Percentiles rank a stretch among this genome's conserved stretches.
Conservation (phyloP, 2,888 invertebrate genomes). For the Lumbricus terrestris region DNA sequence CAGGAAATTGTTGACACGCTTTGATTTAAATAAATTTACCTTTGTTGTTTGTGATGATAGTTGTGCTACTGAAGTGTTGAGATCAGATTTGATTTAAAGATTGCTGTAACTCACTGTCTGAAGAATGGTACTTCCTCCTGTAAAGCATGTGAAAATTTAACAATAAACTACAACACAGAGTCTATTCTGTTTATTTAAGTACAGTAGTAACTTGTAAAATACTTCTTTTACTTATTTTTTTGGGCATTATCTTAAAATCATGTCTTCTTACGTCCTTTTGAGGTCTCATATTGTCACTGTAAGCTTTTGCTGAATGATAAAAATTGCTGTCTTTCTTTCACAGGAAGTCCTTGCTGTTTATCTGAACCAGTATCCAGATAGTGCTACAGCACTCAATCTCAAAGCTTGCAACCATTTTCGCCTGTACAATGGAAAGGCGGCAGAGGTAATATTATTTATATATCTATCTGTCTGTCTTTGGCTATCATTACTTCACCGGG, state of each 20-base stretch:
- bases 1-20: too few relatives aligned
- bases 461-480: not conserved
- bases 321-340: slow-evolving; percentile 18
- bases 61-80: too few relatives aligned
- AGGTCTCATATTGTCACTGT: not conserved
- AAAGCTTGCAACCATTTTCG: slow-evolving; percentile 81
- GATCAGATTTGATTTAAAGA: too few relatives aligned
- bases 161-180: not conserved
- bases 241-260: not conserved
- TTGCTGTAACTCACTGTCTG: not conserved
- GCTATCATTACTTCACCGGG: not conserved
- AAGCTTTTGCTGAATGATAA: not conserved
- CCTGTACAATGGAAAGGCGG: slow-evolving; percentile 89
- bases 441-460: slow-evolving; percentile 67
- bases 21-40: too few relatives aligned
- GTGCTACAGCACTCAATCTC: slow-evolving; percentile 90
- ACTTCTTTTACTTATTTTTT: not conserved
- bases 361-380: slow-evolving; percentile 84
- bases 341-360: slow-evolving; percentile 89
- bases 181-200: not conserved
- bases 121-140: not conserved
- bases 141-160: not conserved
- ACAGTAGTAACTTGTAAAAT: not conserved
- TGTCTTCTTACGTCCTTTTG: not conserved
- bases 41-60: too few relatives aligned